Evolutionary conservation across 2,888 invertebrate species (phyloP), one percentile per base, ranked within the genome.

Genomic region (Mythimna impura): DNA sequence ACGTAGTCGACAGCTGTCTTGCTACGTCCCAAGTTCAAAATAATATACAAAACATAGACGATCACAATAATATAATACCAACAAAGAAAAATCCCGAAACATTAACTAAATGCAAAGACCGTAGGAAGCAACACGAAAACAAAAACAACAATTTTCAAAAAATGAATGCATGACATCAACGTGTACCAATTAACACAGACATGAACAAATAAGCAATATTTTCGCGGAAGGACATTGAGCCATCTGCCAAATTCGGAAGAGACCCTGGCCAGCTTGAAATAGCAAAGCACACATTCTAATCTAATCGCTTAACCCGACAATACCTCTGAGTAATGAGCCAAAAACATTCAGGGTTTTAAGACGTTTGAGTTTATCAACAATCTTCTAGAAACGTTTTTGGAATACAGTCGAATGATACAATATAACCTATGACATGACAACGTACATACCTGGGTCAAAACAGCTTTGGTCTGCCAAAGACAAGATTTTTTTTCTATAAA

Each of bases 201-300:
- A 60, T 66, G 62, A 75, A 85, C 81, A 80, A 79, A 81, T 75
- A 86, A 73, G 66, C 47, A 77, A 75, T 82, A 81, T 85, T 82
- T 87, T 79, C 72, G 72, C 77, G 82, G 78, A 83, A 74, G 68
- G 75, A 71, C 84, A 83, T 76, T 80, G 81, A 85, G 73, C 72
- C 66, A 66, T 66, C 66, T 63, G 70, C 78, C 82, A 82, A 87
- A 88, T 85, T 89, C 84, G 89, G 91, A 90, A 89, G 85, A 87
- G 88, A 89, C 91, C 90, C 85, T 90, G 90, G 84, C 80, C 79
- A 75, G 76, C 83, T 85, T 73, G 78, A 88, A 88, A 88, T 84
- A 82, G 80, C 76, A 81, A 86, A 83, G 84, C 80, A 87, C 70
- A 88, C 83, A 83, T 77, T 81, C 83, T 84, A 79, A 86, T 84